Conservation (phyloP, 2,888 invertebrate genomes). For the Scaptomyza parva region DNA sequence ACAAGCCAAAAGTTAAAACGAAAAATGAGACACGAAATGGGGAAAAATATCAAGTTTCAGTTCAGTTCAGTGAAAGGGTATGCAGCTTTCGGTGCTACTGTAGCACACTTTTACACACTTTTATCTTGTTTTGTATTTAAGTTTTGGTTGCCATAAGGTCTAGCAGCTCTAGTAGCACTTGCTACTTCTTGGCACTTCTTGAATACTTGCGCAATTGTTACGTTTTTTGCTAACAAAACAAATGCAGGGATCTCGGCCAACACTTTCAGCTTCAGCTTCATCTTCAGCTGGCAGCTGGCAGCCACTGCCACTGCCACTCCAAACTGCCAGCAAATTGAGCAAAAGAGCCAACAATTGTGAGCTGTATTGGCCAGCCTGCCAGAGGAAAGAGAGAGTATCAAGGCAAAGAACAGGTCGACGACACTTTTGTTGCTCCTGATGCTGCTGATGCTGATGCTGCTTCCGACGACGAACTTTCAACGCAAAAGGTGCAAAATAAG, state of each 20-base stretch:
- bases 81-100: not conserved
- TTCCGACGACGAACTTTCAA: conserved; percentile 40
- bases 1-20: too few relatives aligned
- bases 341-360: conserved; percentile 44
- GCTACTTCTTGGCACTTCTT: conserved; percentile 19
- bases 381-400: not conserved
- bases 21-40: too few relatives aligned
- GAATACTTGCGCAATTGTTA: conserved; percentile 43
- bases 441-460: conserved; percentile 2
- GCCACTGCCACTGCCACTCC: too few relatives aligned
- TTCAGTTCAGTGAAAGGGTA: too few relatives aligned
- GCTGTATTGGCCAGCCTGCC: conserved; percentile 24
- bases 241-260: conserved; percentile 42
- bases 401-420: conserved; percentile 20
- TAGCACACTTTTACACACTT: too few relatives aligned
- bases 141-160: conserved; percentile 16
- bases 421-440: too few relatives aligned
- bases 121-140: not conserved
- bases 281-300: conserved; percentile 19
- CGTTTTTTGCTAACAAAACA: conserved; percentile 39
- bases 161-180: conserved; percentile 18
- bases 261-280: conserved; percentile 24
- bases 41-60: not conserved
- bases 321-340: conserved; percentile 52
- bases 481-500: conserved; percentile 73